phyloP scores from a whole-genome alignment of 1,140 invertebrate species.

The Daktulosphaira vitifoliae region DNA sequence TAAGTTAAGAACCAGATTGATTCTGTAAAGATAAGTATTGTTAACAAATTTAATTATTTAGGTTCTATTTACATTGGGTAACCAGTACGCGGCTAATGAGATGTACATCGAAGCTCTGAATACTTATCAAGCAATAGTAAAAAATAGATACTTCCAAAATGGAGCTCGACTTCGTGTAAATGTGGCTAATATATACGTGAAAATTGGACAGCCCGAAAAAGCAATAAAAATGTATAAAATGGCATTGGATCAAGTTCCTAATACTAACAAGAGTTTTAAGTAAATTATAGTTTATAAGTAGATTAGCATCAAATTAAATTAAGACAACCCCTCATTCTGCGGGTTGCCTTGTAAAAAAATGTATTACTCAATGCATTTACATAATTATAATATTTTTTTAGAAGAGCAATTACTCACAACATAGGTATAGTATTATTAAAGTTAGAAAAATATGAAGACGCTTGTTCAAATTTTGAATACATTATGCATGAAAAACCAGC shows the following conservation, averaged over 20 bases:
- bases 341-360: background rate
- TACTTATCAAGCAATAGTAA: conserved; percentile 82
- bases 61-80: conserved; percentile 89
- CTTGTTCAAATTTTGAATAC: conserved; percentile 92
- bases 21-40: too few relatives aligned
- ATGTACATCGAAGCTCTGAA: conserved; percentile 93
- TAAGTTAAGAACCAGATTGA: too few relatives aligned
- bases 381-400: conserved; percentile 43
- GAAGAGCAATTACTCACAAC: conserved; percentile 97
- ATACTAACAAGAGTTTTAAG: conserved; percentile 83
- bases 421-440: conserved; percentile 92
- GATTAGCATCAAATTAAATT: background rate
- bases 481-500: conserved; percentile 93
- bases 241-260: conserved; percentile 91
- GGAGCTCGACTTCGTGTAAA: conserved; percentile 89
- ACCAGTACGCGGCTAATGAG: conserved; percentile 86
- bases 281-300: conserved; percentile 42
- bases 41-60: too few relatives aligned
- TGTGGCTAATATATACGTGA: conserved; percentile 97
- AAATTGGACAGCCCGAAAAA: conserved; percentile 86
- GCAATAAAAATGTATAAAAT: conserved; percentile 97
- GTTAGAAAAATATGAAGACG: conserved; percentile 93
- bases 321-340: background rate
- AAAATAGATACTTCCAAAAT: conserved; percentile 78
- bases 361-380: background rate